A percentile compares a stretch with the other conserved stretches of the same genome.
phyloP scores from a whole-genome alignment of 1,140 invertebrate genomes.

The Lerema accius region DNA sequence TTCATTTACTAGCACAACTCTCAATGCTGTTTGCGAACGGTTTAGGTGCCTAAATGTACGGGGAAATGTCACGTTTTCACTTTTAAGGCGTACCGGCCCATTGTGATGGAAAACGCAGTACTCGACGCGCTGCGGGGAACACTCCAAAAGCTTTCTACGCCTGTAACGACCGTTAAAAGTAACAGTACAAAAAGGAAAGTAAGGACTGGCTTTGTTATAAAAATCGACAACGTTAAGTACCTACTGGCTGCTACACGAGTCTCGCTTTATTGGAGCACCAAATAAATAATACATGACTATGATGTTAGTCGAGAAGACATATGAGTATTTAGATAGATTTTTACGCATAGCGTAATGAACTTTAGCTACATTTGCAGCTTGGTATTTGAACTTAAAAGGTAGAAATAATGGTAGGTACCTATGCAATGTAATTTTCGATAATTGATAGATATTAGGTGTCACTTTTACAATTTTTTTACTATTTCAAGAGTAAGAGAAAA shows the following conservation, averaged over 20 bases:
- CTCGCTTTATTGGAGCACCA: too few relatives aligned
- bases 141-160: constrained; percentile 26
- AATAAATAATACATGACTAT: too few relatives aligned
- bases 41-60: constrained; percentile 79
- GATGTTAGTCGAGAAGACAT: too few relatives aligned
- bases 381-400: too few relatives aligned
- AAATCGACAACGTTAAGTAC: not conserved
- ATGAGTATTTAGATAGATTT: not conserved
- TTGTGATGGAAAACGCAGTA: constrained; percentile 41
- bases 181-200: constrained; percentile 22
- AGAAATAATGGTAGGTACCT: too few relatives aligned
- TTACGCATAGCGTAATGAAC: not conserved
- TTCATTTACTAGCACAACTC: constrained; percentile 74
- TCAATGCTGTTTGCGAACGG: constrained; percentile 78
- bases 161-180: constrained; percentile 20
- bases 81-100: constrained; percentile 49
- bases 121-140: constrained; percentile 11
- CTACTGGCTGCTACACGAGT: not conserved
- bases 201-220: constrained; percentile 15
- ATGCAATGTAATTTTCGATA: too few relatives aligned
- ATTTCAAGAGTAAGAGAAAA: too few relatives aligned
- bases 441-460: too few relatives aligned
- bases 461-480: too few relatives aligned
- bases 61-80: constrained; percentile 79
- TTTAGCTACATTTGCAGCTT: too few relatives aligned